A percentile compares a stretch with the other conserved stretches of the same genome.
phyloP scores from a whole-genome alignment of 1,140 invertebrate genomes.

The Coenobita brevimanus region DNA sequence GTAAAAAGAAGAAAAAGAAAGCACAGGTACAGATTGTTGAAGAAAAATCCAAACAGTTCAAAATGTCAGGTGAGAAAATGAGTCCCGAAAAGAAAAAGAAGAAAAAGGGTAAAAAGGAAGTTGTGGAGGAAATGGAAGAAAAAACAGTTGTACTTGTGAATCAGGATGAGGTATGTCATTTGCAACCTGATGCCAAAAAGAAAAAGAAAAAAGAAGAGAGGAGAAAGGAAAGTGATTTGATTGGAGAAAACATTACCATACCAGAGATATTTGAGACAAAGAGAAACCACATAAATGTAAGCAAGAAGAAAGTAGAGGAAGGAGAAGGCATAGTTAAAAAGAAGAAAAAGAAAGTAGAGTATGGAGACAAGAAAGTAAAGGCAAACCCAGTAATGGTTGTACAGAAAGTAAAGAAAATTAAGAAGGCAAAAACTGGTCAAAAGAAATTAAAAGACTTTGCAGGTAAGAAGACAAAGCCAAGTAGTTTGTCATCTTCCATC shows the following conservation, averaged over 20 bases:
- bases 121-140: not conserved
- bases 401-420: not conserved
- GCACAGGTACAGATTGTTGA: too few relatives aligned
- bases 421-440: not conserved
- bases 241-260: not conserved
- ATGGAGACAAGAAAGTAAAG: not conserved
- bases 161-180: not conserved
- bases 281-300: not conserved
- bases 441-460: not conserved
- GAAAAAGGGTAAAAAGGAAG: too few relatives aligned
- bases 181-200: not conserved
- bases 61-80: too few relatives aligned
- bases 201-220: not conserved
- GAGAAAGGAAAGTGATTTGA: not conserved
- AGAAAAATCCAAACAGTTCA: too few relatives aligned
- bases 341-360: not conserved
- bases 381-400: not conserved
- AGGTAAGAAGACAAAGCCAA: conserved; percentile 2
- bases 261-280: not conserved
- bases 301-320: not conserved
- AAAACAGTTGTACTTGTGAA: too few relatives aligned
- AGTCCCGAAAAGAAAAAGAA: too few relatives aligned
- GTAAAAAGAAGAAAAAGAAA: too few relatives aligned
- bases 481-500: too few relatives aligned
- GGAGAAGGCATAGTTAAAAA: not conserved